Conservation (phyloP, 1,140 invertebrate species). For the Zaprionus kolodkinae region DNA sequence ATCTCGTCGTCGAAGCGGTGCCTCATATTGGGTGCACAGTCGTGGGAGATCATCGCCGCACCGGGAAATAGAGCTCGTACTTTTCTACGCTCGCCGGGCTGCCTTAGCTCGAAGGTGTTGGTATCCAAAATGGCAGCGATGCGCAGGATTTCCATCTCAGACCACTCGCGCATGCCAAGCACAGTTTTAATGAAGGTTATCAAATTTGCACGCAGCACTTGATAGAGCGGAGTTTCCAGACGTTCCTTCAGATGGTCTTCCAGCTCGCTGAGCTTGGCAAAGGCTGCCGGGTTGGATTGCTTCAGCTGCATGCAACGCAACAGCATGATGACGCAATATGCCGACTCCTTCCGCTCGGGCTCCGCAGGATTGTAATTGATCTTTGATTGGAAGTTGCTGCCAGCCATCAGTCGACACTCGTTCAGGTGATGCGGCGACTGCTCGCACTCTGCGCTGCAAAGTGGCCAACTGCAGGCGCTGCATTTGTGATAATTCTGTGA, state of each 20-base stretch:
- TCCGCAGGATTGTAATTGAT: constrained; percentile 84
- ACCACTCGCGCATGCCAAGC: constrained; percentile 85
- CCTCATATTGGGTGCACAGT: constrained; percentile 88
- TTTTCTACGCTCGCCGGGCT: constrained; percentile 83
- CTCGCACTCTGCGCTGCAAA: constrained; percentile 86
- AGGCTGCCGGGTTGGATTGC: constrained; percentile 85
- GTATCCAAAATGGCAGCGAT: constrained; percentile 88
- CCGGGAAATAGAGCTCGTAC: constrained; percentile 87
- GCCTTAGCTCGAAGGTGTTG: constrained; percentile 87
- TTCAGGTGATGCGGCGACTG: constrained; percentile 84
- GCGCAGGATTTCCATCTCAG: constrained; percentile 87
- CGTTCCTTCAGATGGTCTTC: constrained; percentile 87
- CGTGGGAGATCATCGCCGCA: constrained; percentile 87
- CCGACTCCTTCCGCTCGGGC: constrained; percentile 85
- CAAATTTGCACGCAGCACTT: constrained; percentile 86
- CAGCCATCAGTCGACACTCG: constrained; percentile 86
- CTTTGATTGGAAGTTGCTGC: constrained; percentile 85
- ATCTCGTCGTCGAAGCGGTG: constrained; percentile 87
- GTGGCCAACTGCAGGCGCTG: constrained; percentile 87
- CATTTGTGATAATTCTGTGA: constrained; percentile 86
- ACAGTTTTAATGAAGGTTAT: constrained; percentile 87
- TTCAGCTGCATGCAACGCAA: constrained; percentile 87
- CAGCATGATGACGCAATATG: constrained; percentile 87
- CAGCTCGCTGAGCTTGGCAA: constrained; percentile 85
- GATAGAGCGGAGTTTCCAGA: constrained; percentile 86